Conservation (phyloP, 2,888 invertebrate species). For the Aquatica leii region DNA sequence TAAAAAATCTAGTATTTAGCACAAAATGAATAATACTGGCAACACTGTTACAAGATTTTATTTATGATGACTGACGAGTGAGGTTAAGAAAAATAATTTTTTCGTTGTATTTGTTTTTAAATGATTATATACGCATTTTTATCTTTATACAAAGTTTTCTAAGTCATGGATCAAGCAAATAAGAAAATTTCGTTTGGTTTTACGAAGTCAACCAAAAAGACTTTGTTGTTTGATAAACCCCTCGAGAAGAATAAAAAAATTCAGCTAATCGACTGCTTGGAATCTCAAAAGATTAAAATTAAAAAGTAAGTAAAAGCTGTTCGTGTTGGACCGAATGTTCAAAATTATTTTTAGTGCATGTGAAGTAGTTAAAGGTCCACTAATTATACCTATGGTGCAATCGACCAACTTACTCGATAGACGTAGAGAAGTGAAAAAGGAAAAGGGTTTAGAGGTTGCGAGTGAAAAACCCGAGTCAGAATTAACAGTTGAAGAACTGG, state of each 20-base stretch:
- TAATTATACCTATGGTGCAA: slow-evolving; percentile 74
- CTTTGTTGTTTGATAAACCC: slow-evolving; percentile 56
- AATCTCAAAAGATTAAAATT: slow-evolving; percentile 79
- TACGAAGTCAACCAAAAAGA: slow-evolving; percentile 71
- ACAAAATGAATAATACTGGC: too few species aligned
- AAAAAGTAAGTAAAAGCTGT: slow-evolving; percentile 67
- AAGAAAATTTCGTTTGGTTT: slow-evolving; percentile 87
- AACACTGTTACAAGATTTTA: too few species aligned
- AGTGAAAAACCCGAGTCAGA: slow-evolving; percentile 53
- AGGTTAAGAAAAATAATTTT: too few species aligned
- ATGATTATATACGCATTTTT: not conserved
- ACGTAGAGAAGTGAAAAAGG: slow-evolving; percentile 64
- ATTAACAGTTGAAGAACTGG: slow-evolving; percentile 73
- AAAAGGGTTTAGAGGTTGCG: slow-evolving; percentile 51
- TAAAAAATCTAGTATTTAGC: too few species aligned
- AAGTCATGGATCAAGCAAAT: slow-evolving; percentile 56
- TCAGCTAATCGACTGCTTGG: slow-evolving; percentile 81
- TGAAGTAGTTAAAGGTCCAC: slow-evolving; percentile 64
- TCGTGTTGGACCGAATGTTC: slow-evolving; percentile 3
- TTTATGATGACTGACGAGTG: too few species aligned
- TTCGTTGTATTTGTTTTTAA: too few species aligned
- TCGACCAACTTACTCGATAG: slow-evolving; percentile 62
- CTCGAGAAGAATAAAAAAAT: slow-evolving; percentile 63
- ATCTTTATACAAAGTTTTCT: too few species aligned
- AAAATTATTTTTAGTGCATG: slow-evolving; percentile 8